These are phyloP conservation scores for Drosophila willistoni DNA, from an alignment of 1,140 invertebrate species.

Conservation along the genomic window DNA sequence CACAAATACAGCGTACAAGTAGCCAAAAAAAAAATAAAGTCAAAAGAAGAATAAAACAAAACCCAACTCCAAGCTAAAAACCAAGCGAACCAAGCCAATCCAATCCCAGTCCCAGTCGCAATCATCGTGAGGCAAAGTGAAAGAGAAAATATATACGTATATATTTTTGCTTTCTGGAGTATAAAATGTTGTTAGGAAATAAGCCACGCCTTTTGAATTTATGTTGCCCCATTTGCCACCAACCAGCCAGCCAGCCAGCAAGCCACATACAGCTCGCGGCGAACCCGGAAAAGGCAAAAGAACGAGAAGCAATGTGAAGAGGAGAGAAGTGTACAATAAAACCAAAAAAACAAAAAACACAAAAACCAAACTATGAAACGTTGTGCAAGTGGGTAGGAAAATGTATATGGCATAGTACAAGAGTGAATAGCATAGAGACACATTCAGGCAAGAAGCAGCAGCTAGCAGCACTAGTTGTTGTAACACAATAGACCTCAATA, in stretches of 20 bases:
- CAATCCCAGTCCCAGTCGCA: conserved; percentile 3
- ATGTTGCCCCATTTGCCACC: conserved; percentile 36
- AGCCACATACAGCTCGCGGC: conserved; percentile 44
- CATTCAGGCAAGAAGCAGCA: conserved; percentile 1
- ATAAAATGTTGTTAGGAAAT: conserved; percentile 62
- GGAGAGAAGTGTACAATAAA: conserved; percentile 32
- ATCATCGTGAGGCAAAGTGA: conserved; percentile 35
- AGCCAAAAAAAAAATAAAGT: conserved; percentile 29
- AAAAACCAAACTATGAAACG: conserved; percentile 7
- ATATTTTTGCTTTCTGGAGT: conserved; percentile 54
- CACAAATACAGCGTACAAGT: conserved; percentile 35
- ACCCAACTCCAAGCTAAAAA: conserved; percentile 19
- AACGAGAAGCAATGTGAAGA: background rate
- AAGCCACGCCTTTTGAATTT: conserved; percentile 73
- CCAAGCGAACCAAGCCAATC: conserved; percentile 17
- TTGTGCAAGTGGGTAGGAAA: conserved; percentile 45
- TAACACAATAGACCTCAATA: conserved; percentile 10
- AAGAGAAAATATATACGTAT: conserved; percentile 43
- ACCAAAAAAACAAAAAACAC: conserved; percentile 50
- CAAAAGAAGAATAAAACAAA: conserved; percentile 46
- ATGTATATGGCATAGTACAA: conserved; percentile 23
- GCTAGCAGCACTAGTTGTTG: conserved; percentile 8
- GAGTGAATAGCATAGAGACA: conserved; percentile 51
- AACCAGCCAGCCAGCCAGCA: background rate
- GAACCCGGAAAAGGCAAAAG: conserved; percentile 64